Evolutionary conservation across 2,888 invertebrate genomes (phyloP), one percentile per base, ranked within the genome.

Genomic region (Hedychridium roseum): DNA sequence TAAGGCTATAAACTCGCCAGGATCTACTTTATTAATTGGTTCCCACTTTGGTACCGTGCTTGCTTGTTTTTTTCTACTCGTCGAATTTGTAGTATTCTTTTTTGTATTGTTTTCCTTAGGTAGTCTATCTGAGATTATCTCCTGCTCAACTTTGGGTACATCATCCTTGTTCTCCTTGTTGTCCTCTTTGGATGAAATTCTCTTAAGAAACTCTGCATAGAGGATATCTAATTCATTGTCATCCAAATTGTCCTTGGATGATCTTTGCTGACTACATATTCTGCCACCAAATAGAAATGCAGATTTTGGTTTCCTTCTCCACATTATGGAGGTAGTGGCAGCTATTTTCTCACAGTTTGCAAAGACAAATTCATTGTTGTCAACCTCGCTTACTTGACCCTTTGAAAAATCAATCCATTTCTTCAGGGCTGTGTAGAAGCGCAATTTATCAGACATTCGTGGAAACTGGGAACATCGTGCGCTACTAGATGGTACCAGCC

Each of bases 401-500:
- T 73, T 76, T 1, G 76, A 35, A 16, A 63, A 70, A 3, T 57
- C 36, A 4, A 78, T 42, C 50, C 75, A 78, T 42, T 67, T 78
- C 27, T 74, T 78, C 2, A 78, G 38, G 0, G 70, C 70, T 0
- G 59, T 50, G 42, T 74, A 76, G 45, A 78, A 78, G 17, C 74
- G 74, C n/a, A 79, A 47, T 47, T 79, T 79, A 42, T 79, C 78
- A 0, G 41, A 39, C 77, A 78, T 76, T 36, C 71, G 57, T 0
- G 79, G 79, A 59, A 76, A 79, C 50, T 76, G 73, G 2, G 78
- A 70, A 36, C 79, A 79, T 2, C 79, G 64, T 2, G 79, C 78
- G 42, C 79, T 79, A 34, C 76, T 78, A 0, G 79, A 79, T 1
- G 79, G 79, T 4, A 74, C 75, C 2, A 78, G 78, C 78, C 78